Percentiles rank a stretch among this genome's conserved stretches.
Conservation (phyloP, 2,888 invertebrate genomes). For the Flexamia atlantica region DNA sequence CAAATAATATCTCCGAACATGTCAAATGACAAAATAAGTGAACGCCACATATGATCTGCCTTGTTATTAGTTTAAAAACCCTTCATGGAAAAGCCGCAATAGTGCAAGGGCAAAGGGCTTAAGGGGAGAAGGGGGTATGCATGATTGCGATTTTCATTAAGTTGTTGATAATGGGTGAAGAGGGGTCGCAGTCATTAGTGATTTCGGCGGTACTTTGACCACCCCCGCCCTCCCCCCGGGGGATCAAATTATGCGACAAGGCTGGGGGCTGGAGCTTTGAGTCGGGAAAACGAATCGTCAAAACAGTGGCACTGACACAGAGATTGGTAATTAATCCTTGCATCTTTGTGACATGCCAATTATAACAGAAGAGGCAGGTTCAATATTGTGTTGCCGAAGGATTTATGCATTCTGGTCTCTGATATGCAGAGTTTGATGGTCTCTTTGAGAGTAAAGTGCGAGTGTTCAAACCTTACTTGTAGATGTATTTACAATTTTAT, state of each 20-base stretch:
- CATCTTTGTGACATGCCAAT: conserved; percentile 41
- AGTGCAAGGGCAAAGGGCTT: background rate
- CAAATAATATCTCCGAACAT: background rate
- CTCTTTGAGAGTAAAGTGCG: too few relatives aligned
- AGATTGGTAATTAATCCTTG: conserved; percentile 17
- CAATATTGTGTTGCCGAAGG: background rate
- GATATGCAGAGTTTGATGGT: too few relatives aligned
- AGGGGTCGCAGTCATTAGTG: conserved; percentile 44
- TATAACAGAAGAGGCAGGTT: background rate
- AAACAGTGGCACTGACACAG: conserved; percentile 9
- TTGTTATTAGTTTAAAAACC: conserved; percentile 52
- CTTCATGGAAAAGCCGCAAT: conserved; percentile 47
- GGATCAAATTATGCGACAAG: conserved; percentile 27
- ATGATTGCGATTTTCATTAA: conserved; percentile 57
- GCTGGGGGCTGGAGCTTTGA: background rate
- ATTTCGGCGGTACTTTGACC: conserved; percentile 56
- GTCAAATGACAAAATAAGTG: background rate
- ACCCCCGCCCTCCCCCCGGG: conserved; percentile 18
- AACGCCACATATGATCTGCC: background rate
- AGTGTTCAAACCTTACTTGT: too few relatives aligned
- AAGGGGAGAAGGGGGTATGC: background rate
- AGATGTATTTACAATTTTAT: too few relatives aligned
- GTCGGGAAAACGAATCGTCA: background rate
- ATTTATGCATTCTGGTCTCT: too few relatives aligned
- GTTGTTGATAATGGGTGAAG: conserved; percentile 52